Conservation (phyloP, 2,113 vertebrate genomes). For the Glaucidium brasilianum region DNA sequence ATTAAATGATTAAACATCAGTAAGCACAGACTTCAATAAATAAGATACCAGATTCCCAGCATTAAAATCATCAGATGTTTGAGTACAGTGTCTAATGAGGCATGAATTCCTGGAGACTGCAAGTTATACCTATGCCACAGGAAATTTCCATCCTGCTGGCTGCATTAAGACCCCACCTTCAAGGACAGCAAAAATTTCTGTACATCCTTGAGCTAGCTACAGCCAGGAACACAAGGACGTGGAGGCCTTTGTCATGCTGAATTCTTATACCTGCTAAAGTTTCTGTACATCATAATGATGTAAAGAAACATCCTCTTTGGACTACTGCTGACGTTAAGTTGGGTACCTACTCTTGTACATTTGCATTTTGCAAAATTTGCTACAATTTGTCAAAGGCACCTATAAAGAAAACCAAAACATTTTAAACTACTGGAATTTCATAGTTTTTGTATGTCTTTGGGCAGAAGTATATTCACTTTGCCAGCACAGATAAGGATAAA, state of each 20-base stretch:
- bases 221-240: not conserved
- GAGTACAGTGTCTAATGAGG: not conserved
- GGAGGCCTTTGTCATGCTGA: not conserved
- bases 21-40: not conserved
- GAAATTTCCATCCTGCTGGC: not conserved
- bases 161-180: not conserved
- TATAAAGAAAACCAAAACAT: not conserved
- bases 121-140: not conserved
- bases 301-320: not conserved
- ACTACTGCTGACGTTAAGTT: accelerated
- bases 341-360: not conserved
- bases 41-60: not conserved
- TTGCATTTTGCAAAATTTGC: not conserved
- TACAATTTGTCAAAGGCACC: not conserved
- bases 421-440: not conserved
- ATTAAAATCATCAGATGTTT: not conserved
- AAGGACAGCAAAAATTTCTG: not conserved
- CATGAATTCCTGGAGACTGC: not conserved
- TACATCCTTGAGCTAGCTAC: not conserved
- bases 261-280: not conserved
- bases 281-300: not conserved
- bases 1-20: not conserved
- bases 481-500: not conserved
- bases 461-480: not conserved
- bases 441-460: not conserved